These are phyloP conservation scores for Choristoneura fumiferana DNA, from an alignment of 1,140 invertebrate species.

Conservation along the genomic window DNA sequence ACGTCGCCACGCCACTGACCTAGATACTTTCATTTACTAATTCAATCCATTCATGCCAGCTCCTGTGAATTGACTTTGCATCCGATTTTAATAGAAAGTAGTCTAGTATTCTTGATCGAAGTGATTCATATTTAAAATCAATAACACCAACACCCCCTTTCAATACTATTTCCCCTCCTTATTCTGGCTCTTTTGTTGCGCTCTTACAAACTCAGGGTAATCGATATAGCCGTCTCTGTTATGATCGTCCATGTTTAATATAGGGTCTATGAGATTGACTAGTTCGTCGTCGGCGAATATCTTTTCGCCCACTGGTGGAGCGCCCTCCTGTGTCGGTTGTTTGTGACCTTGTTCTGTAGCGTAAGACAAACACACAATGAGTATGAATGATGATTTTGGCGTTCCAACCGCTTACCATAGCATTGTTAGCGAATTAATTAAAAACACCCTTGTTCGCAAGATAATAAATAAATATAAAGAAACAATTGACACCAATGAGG, in stretches of 20 bases:
- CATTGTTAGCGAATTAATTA: no score
- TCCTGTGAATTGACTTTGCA: no score
- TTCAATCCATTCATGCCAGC: no score
- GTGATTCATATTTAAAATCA: neutral
- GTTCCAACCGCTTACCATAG: no score
- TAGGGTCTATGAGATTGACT: constrained; percentile 93
- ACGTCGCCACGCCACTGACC: no score
- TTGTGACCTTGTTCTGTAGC: constrained; percentile 82
- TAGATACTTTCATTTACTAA: no score
- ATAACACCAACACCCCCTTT: neutral
- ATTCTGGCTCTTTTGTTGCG: constrained; percentile 88
- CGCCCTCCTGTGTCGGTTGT: constrained; percentile 50
- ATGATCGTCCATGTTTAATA: constrained; percentile 93
- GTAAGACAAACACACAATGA: constrained; percentile 33
- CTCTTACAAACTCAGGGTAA: constrained; percentile 95
- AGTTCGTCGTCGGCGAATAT: constrained; percentile 95
- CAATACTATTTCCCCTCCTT: constrained; percentile 34
- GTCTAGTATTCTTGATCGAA: no score
- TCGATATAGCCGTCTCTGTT: constrained; percentile 97
- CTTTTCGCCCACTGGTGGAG: constrained; percentile 83
- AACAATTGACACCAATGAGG: no score
- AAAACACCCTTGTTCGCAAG: no score
- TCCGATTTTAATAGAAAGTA: no score
- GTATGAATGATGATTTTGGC: neutral
- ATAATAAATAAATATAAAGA: no score